Base-by-base conservation (phyloP, 2,888 invertebrate species). In the Troides aeacus region DNA sequence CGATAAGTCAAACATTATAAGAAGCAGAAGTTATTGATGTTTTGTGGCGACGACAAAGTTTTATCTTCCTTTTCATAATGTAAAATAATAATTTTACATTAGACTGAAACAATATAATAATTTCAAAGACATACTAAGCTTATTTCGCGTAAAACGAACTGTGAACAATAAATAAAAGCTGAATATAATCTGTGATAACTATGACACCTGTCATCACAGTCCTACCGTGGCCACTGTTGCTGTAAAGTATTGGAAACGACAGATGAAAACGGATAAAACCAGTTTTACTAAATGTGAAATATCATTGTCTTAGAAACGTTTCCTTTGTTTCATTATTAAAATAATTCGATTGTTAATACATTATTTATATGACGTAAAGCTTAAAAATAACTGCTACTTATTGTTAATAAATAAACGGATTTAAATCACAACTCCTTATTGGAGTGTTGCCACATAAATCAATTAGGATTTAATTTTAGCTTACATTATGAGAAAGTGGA, bases 401-500 rank as follows among this genome's bases (percentile, higher is more conserved):
- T 15, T 15, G 18, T 50, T 50, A 5, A 50, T 50, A 50, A 50
- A 18, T 50, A 50, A 3, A 39, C 39, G 1, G 39, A 50, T 17
- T 50, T 50, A 50, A 50, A 57, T 21, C 21, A 57, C n/a, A 57
- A 57, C 57, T 57, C 8, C 21, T 6, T 10, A 57, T 7, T 57
- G 7, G 61, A 57, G 21, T 21, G 8, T 57, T 18, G 8, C 58
- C 21, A 53, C 58, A 66, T 66, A 66, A 66, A 50, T 66, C 66
- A 66, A 60, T 66, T 61, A 60, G 39, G 61, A 67, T 62, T 67
- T 56, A 42, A 24, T 67, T 67, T 67, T 62, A 62, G 67, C 67
- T 67, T 67, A 67, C 62, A 56, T 61, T 62, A 67, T 62, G 53
- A 67, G 67, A 23, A 67, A 62, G 67, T 39, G 62, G 67, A 67